phyloP scores from a whole-genome alignment of 2,113 vertebrate species.

The Porphyrio hochstetteri region DNA sequence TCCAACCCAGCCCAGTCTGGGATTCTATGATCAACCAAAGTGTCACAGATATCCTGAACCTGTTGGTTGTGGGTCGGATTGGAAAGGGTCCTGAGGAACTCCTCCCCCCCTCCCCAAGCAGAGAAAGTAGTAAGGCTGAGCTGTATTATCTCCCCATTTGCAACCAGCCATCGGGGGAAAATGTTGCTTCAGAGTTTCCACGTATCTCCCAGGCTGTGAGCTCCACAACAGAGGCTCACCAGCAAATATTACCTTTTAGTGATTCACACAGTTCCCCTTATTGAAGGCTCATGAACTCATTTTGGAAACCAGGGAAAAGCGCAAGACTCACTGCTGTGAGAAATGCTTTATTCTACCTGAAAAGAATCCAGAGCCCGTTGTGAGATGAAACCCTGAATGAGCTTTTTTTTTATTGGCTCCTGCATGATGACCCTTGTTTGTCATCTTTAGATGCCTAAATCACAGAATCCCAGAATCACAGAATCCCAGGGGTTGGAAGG shows the following conservation, averaged over 20 bases:
- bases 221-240: neutral
- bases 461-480: too few species aligned
- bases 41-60: neutral
- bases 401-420: neutral
- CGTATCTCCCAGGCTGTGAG: neutral
- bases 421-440: neutral
- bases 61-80: rapidly evolving
- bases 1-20: too few species aligned
- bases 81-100: neutral
- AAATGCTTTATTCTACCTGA: neutral
- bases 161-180: neutral
- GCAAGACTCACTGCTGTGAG: neutral
- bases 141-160: neutral
- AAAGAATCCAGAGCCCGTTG: neutral
- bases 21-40: neutral
- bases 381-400: neutral
- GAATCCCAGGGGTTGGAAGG: too few species aligned
- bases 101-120: neutral
- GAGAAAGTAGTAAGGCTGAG: neutral
- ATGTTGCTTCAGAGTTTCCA: rapidly evolving
- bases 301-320: neutral
- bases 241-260: neutral
- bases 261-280: neutral
- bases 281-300: neutral
- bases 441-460: neutral